Evolutionary conservation across 2,113 vertebrate genomes (phyloP).

Genomic region (Eptesicus fuscus): DNA sequence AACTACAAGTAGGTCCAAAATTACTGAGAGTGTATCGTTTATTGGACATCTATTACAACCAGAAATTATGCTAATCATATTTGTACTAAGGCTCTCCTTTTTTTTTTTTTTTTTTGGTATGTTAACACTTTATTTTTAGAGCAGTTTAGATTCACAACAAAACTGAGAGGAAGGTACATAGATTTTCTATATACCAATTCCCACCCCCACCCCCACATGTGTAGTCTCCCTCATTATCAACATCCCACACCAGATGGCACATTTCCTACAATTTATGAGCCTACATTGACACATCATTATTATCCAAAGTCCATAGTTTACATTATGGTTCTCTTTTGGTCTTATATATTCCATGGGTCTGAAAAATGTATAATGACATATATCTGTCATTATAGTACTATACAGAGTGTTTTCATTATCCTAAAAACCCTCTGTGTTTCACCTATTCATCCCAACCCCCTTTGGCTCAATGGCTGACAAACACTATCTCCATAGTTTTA

Average conservation of each 20-base stretch:
- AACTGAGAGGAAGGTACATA: not conserved
- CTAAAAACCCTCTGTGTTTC: not conserved
- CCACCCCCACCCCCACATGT: fast-evolving
- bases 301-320: not conserved
- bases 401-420: not conserved
- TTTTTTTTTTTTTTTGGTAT: not conserved
- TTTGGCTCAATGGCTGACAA: not conserved
- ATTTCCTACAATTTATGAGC: not conserved
- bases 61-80: not conserved
- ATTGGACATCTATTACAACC: not conserved
- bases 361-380: not conserved
- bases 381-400: not conserved
- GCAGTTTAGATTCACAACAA: not conserved
- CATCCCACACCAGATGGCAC: not conserved
- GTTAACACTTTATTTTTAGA: not conserved
- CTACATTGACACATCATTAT: not conserved
- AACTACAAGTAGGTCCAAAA: not conserved
- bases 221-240: not conserved
- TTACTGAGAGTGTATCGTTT: not conserved
- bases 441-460: not conserved
- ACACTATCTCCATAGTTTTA: not conserved
- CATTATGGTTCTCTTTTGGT: not conserved
- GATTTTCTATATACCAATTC: not conserved
- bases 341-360: not conserved
- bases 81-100: not conserved